Conservation (phyloP, 2,797 vertebrate genomes). For the Siniperca obscura region DNA sequence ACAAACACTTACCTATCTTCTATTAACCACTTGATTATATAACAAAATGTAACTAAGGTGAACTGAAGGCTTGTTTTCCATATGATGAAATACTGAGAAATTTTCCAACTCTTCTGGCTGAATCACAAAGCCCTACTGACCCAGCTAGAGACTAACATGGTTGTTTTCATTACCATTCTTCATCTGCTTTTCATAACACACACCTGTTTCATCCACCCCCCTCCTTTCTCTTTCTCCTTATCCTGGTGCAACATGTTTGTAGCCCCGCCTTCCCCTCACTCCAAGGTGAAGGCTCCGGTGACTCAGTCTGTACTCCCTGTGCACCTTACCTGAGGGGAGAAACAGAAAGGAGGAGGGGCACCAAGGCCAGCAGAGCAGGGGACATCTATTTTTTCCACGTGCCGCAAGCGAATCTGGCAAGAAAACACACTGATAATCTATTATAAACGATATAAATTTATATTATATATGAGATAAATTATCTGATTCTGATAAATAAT, state of each 20-base stretch:
- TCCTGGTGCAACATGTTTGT: neutral
- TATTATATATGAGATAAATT: too few species aligned
- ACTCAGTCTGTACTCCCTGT: constrained; percentile 41
- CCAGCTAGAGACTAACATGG: neutral
- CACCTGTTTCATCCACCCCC: constrained; percentile 35
- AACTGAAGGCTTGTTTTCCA: neutral
- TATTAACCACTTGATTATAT: neutral
- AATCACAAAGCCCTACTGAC: constrained; percentile 19
- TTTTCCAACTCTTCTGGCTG: constrained; percentile 10
- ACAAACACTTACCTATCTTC: neutral
- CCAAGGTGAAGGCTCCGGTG: constrained; percentile 63
- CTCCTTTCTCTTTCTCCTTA: constrained; percentile 1
- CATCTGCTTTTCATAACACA: constrained; percentile 44
- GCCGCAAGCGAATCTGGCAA: too few species aligned
- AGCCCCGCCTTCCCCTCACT: constrained; percentile 48
- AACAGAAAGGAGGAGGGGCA: constrained; percentile 39
- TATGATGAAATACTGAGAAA: constrained; percentile 34
- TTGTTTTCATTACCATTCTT: constrained; percentile 34
- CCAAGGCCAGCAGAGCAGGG: too few species aligned
- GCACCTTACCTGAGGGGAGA: constrained; percentile 38
- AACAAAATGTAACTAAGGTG: constrained; percentile 6
- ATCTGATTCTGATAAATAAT: too few species aligned
- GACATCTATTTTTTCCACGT: too few species aligned
- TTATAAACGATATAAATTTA: too few species aligned
- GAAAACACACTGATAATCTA: too few species aligned